Conservation (phyloP, 2,888 invertebrate genomes). For the Plemyria rubiginata region DNA sequence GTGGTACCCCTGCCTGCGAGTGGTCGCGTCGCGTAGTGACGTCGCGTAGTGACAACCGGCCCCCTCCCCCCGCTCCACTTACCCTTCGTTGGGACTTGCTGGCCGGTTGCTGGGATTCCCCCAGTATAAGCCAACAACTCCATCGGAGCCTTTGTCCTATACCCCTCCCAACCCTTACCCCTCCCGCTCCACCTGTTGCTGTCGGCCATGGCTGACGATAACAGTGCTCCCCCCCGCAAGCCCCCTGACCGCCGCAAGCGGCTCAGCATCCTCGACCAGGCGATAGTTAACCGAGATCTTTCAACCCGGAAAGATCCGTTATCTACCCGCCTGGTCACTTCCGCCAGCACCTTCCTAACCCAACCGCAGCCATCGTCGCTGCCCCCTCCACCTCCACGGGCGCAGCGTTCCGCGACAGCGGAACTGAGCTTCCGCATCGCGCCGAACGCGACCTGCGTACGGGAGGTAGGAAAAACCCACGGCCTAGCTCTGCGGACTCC, state of each 20-base stretch:
- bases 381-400: background rate
- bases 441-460: background rate
- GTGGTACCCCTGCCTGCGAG: no score
- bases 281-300: background rate
- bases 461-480: background rate
- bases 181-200: no score
- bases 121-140: background rate
- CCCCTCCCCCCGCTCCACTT: background rate
- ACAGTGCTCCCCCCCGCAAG: background rate
- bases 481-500: background rate
- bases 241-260: background rate
- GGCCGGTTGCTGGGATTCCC: background rate
- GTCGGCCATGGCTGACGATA: background rate
- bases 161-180: background rate
- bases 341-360: no score
- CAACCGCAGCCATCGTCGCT: background rate
- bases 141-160: no score
- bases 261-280: background rate
- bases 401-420: background rate
- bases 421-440: conserved; percentile 3
- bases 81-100: background rate
- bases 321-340: background rate
- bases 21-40: no score
- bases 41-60: background rate
- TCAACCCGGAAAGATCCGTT: background rate